phyloP scores from a whole-genome alignment of 1,140 invertebrate genomes.

The Centruroides sculpturatus region DNA sequence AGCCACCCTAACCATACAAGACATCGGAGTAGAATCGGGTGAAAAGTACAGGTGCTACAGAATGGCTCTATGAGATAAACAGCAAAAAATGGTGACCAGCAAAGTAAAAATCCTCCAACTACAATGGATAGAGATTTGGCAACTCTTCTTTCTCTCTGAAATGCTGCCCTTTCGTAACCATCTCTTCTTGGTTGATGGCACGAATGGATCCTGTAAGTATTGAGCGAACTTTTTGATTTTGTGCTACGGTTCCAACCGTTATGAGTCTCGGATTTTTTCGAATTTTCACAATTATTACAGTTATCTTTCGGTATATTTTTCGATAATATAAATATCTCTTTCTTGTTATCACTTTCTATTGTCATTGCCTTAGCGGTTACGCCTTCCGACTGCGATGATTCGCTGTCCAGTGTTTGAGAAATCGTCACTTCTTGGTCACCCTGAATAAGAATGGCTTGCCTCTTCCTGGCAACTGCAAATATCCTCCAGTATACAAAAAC shows the following conservation, averaged over 20 bases:
- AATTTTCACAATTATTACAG: neutral
- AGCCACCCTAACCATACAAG: constrained; percentile 71
- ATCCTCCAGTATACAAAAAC: constrained; percentile 98
- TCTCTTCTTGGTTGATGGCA: constrained; percentile 5
- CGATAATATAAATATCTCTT: neutral
- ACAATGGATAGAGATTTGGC: constrained; percentile 81
- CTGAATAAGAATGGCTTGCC: constrained; percentile 14
- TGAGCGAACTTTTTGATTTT: neutral
- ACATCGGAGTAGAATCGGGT: constrained; percentile 1
- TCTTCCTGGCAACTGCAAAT: constrained; percentile 81
- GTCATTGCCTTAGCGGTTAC: neutral
- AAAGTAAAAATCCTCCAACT: constrained; percentile 78
- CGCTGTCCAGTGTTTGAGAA: neutral
- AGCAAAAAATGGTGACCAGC: constrained; percentile 79
- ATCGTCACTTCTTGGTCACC: neutral
- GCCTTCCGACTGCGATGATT: neutral
- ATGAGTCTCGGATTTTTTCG: neutral
- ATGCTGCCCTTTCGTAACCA: constrained; percentile 18
- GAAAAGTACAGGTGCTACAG: constrained; percentile 51
- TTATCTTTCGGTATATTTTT: neutral
- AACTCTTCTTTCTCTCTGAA: constrained; percentile 58
- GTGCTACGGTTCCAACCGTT: neutral
- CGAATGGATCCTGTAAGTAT: neutral
- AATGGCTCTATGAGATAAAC: constrained; percentile 69
- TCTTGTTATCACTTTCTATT: neutral